Base-by-base conservation (phyloP, 1,140 invertebrate genomes). In the Trichoplusia ni region DNA sequence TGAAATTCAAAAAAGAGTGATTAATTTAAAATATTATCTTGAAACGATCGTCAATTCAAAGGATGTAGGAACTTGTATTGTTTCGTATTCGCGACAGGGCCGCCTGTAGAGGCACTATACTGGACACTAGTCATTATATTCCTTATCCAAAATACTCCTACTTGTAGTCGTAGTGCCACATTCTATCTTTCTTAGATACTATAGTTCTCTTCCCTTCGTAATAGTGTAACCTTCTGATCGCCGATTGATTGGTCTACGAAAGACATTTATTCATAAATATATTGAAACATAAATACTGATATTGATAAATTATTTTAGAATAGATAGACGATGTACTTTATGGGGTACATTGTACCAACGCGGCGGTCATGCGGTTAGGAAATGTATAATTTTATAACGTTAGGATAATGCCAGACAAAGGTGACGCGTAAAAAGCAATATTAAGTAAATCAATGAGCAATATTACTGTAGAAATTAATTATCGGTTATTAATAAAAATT, bases 361-460 rank as follows among this genome's bases (percentile, higher is more conserved):
- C 38, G 54, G 38, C 38, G 54, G 42, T 42, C 54, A 42, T 58
- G 38, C 4, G 37, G 16, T 42, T 58, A 58, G 16, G 42, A 40
- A 58, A 21, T 44, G 42, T 58, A 42, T 58, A 44, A 27, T 58
- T 58, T 58, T 44, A 29, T 47, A 47, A 60, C 42, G 2, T 11
- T 75, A 75, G 47, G 63, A 49, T 60, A 42, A n/a, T 71, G 67
- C 42, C 69, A 60, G 73, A 77, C 73, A 77, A 84, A 64, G 84
- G 79, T 82, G 71, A 81, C 86, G 83, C 79, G 81, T 81, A 44
- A 75, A 72, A 87, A 87, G 86, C 86, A 87, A 89, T 89, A 89
- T 83, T 31, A 72, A 81, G 82, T 85, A 82, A 89, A 77, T 76
- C 64, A 69, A 84, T 84, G 87, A 89, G 86, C 83, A 87, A 89